A percentile compares a stretch with the other conserved stretches of the same genome.
Conservation (phyloP, 1,140 invertebrate genomes). For the Conus betulinus region DNA sequence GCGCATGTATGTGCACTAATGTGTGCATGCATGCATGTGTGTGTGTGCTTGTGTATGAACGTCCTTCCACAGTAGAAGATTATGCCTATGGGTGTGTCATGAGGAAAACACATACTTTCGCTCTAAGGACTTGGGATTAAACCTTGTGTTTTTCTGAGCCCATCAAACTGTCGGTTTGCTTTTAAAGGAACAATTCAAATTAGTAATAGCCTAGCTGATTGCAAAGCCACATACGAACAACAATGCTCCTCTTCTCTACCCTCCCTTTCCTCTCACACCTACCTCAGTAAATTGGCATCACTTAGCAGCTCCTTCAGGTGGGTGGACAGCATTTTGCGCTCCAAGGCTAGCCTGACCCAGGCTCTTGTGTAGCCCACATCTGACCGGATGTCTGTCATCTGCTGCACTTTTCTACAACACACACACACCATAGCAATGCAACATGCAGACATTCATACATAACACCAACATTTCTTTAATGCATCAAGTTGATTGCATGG, state of each 20-base stretch:
- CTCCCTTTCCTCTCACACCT: too few species aligned
- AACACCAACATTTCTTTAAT: too few species aligned
- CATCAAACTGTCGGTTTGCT: too few species aligned
- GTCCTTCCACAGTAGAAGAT: not conserved
- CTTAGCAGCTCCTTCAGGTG: conserved; percentile 93
- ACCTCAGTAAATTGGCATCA: conserved; percentile 90
- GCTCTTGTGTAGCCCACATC: conserved; percentile 98
- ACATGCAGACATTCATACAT: not conserved
- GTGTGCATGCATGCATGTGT: not conserved
- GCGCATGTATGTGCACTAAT: too few species aligned
- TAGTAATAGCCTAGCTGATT: too few species aligned
- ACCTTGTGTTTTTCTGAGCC: too few species aligned
- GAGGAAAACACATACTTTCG: too few species aligned
- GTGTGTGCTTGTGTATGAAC: not conserved
- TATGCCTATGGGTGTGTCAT: not conserved
- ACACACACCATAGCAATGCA: not conserved
- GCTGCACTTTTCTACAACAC: conserved; percentile 87
- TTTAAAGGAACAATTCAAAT: too few species aligned
- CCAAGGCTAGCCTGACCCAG: conserved; percentile 96
- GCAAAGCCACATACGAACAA: too few species aligned
- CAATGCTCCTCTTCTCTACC: too few species aligned
- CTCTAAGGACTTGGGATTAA: too few species aligned
- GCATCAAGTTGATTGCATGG: too few species aligned
- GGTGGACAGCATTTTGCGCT: conserved; percentile 96
- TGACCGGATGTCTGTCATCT: conserved; percentile 87